A percentile compares a stretch with the other conserved stretches of the same genome.
phyloP scores from a whole-genome alignment of 2,888 invertebrate genomes.

The Lepidochrysops patricia region DNA sequence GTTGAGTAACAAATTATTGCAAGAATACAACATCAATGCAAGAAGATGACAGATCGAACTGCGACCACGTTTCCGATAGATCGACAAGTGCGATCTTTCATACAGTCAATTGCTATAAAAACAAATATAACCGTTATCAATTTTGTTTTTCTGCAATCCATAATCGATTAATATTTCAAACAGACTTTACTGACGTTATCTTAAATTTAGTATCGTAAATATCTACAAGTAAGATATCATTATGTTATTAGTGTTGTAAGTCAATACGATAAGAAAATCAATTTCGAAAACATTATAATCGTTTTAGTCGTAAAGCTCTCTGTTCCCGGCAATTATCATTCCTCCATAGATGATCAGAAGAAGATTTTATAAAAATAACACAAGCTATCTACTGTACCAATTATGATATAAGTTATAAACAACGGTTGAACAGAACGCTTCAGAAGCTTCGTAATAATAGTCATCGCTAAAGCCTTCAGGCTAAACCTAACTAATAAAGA shows the following conservation, averaged over 20 bases:
- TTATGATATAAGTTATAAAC: background rate
- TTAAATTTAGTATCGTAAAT: no score
- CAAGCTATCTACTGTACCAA: background rate
- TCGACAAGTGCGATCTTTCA: no score
- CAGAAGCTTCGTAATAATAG: conserved; percentile 58
- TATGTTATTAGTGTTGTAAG: background rate
- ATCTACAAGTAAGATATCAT: background rate
- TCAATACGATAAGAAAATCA: background rate
- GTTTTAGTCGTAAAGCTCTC: background rate
- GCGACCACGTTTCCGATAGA: no score
- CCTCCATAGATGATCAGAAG: background rate
- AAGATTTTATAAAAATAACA: conserved; percentile 10
- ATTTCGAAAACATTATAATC: conserved; percentile 7
- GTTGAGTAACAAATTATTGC: no score
- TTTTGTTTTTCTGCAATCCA: no score
- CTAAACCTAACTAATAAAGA: conserved; percentile 20
- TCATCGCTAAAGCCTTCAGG: conserved; percentile 35
- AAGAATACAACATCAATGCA: no score
- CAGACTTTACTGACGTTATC: no score
- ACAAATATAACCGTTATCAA: no score
- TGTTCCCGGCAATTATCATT: background rate
- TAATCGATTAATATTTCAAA: no score
- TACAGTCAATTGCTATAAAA: no score
- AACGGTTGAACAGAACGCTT: conserved; percentile 54
- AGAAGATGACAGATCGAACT: no score